Conservation (phyloP, 2,888 invertebrate genomes). For the Acanthosepion pharaonis region DNA sequence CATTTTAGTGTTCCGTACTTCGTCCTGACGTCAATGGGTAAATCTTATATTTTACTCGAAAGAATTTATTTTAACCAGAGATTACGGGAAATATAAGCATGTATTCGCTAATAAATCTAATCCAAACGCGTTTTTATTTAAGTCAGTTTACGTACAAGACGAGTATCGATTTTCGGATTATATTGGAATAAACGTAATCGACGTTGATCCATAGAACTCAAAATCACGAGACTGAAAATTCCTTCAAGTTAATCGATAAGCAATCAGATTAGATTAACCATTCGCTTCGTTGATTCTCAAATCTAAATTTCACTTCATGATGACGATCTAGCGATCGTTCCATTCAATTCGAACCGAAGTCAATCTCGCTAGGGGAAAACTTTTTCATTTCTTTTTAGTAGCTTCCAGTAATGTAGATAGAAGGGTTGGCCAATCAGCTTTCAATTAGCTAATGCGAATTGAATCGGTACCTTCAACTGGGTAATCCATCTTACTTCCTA, state of each 20-base stretch:
- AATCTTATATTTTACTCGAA: too few species aligned
- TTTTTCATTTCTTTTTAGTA: neutral
- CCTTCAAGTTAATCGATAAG: constrained; percentile 20
- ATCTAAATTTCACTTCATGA: neutral
- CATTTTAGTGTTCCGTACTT: too few species aligned
- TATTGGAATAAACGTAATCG: neutral
- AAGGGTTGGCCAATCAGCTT: neutral
- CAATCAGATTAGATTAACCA: neutral
- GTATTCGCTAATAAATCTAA: neutral
- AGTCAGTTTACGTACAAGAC: neutral
- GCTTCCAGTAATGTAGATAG: neutral
- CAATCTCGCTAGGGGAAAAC: neutral
- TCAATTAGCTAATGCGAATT: neutral
- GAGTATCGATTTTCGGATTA: neutral
- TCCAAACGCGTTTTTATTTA: neutral
- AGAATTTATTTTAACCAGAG: too few species aligned
- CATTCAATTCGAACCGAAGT: neutral
- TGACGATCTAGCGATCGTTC: neutral
- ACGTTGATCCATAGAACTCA: neutral
- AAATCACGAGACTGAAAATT: neutral
- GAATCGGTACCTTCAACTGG: neutral
- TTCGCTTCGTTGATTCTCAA: neutral
- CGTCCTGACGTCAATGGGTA: too few species aligned
- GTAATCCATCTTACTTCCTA: neutral
- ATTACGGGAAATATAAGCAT: neutral